Evolutionary conservation across 2,888 invertebrate species (phyloP), one percentile per base, ranked within the genome.

Genomic region (Drosophila subquinaria): DNA sequence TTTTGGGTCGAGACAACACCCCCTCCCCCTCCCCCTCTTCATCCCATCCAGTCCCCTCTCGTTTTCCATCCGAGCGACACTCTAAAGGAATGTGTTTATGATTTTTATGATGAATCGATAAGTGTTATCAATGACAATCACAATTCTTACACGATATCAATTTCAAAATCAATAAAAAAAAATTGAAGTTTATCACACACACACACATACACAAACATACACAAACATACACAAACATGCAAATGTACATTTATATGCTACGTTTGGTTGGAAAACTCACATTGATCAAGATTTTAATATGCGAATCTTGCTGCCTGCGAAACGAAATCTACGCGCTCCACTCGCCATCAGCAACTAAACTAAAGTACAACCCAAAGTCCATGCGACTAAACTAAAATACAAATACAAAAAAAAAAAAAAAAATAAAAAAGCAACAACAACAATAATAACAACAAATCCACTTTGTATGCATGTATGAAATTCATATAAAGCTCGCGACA

Each of bases 401-500:
- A 75, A 57, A 62, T 51, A 71, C 27, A 57, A 59, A 52, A 30
- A 74, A 52, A 51, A 57, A 45, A 40, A 61, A 3, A 56, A 23
- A 23, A 56, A 59, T 48, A n/a, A n/a, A n/a, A n/a, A n/a, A n/a
- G n/a, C n/a, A n/a, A n/a, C n/a, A n/a, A n/a, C n/a, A 35, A 40
- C 9, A 59, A 30, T 35, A 64, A 17, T 50, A 53, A 66, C 69
- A 74, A 77, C 79, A 82, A 82, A 82, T 81, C 78, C 70, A 79
- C 85, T 83, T 82, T 83, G 88, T 84, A 79, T 86, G 82, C 82
- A 81, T 81, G 75, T 81, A 85, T 85, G 81, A 85, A 88, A 88
- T 81, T 81, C 72, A 88, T 86, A 88, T 85, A 85, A 86, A 88
- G 71, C 78, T 53, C 77, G 79, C 73, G 71, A 80, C 73, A 72